Evolutionary conservation across 2,888 invertebrate genomes (phyloP), one percentile per base, ranked within the genome.

Genomic region (Pimpla rufipes): DNA sequence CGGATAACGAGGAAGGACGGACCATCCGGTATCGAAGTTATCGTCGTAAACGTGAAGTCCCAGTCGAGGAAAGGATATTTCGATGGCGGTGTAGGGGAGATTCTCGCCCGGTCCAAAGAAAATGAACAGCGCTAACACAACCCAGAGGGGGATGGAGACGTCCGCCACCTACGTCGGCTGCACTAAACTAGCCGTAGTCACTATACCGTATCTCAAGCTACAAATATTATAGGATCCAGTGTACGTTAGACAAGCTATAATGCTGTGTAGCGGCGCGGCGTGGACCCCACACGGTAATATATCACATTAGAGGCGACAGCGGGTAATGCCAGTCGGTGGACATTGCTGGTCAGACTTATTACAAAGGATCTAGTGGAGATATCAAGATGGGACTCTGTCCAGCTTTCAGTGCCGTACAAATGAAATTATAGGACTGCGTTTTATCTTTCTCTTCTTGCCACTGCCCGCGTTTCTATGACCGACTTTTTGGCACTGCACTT

Each of bases 11-110:
- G 77, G 70, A 78, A 75, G 73, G 76, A 77, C 76, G 45, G 73
- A 47, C 68, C 76, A 80, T 83, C 73, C 83, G 83, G 76, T 80
- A 77, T 80, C 75, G 67, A 80, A 79, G 76, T 77, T 77, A 73
- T 77, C 62, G 62, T 55, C 77, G 73, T 83, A 42, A 73, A 77
- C 73, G 68, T 47, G 80, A n/a, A 68, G 80, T 80, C 73, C 67
- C 37, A 59, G 77, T 47, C 50, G 47, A 57, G 52, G 57, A 68
- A 47, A 83, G 59, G 18, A 47, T 29, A 47, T 50, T 67, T 67
- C 47, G 16, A 29, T n/a, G 35, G n/a, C 42, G 47, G 18, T n/a
- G n/a, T 21, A 6, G 59, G 4, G 55, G 23, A 42, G 29, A 37
- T 13, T 7, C n/a, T n/a, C 55, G 57, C 21, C 8, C 29, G 35